phyloP scores from a whole-genome alignment of 2,888 invertebrate genomes.

The Stenolophus ochropezus region DNA sequence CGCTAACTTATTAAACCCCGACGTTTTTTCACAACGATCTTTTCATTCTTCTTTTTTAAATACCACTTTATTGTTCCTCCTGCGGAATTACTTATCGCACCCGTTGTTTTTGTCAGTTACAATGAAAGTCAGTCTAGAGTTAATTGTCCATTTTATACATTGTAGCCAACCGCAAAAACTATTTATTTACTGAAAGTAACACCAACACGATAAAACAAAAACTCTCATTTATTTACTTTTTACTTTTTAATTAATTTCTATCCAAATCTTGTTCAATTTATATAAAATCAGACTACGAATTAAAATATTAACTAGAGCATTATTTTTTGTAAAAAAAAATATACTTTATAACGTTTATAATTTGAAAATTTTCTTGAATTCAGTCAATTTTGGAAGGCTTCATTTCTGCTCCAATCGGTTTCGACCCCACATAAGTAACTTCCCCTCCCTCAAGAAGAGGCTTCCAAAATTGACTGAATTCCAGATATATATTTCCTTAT shows the following conservation, averaged over 20 bases:
- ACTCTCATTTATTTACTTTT: neutral
- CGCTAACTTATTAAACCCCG: slow-evolving; percentile 37
- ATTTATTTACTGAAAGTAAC: neutral
- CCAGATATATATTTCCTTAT: no score
- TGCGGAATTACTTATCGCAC: slow-evolving; percentile 16
- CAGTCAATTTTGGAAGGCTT: no score
- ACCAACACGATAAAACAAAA: neutral
- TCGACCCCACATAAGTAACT: no score
- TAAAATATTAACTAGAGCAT: no score
- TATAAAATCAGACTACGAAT: no score
- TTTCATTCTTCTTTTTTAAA: slow-evolving; percentile 39
- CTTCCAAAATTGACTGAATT: no score
- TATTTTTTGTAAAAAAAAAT: no score
- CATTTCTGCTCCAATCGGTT: no score
- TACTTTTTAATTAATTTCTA: neutral
- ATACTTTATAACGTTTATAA: no score
- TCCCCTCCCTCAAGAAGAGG: no score
- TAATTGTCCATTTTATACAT: slow-evolving; percentile 24
- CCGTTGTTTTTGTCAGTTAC: slow-evolving; percentile 3
- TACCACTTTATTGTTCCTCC: slow-evolving; percentile 20
- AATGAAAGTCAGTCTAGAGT: slow-evolving; percentile 1
- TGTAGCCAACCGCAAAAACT: neutral
- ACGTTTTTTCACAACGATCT: slow-evolving; percentile 44
- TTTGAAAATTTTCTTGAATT: no score
- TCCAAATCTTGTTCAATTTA: no score